Percentiles rank a stretch among this genome's conserved stretches.
Evolutionary conservation across 2,888 invertebrate genomes (phyloP).

Genomic region (Lysandra coridon): DNA sequence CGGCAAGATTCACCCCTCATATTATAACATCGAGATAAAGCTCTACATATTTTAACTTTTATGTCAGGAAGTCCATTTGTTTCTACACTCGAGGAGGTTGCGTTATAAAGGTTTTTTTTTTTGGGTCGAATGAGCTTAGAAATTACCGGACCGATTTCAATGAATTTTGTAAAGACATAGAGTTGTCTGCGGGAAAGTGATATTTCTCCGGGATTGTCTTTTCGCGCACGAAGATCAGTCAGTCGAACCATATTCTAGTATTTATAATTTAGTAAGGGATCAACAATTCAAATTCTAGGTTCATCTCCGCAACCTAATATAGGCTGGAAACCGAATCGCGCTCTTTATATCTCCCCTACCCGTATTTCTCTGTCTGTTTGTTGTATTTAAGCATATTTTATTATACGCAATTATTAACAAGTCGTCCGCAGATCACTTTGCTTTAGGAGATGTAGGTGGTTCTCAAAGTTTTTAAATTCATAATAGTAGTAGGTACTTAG

Average conservation of each 20-base stretch:
- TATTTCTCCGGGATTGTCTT: not conserved
- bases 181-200: too few relatives aligned
- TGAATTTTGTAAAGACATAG: too few relatives aligned
- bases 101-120: too few relatives aligned
- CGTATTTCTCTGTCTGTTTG: conserved; percentile 74
- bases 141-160: too few relatives aligned
- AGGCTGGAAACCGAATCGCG: conserved; percentile 60
- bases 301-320: conserved; percentile 39
- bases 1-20: not conserved
- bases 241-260: not conserved
- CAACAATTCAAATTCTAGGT: not conserved
- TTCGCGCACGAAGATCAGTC: not conserved
- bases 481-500: not conserved
- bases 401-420: conserved; percentile 77
- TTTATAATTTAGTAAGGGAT: not conserved
- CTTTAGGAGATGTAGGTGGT: conserved; percentile 48
- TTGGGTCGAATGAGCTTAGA: too few relatives aligned
- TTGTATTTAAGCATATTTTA: conserved; percentile 71
- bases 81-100: too few relatives aligned
- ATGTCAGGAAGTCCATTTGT: too few relatives aligned
- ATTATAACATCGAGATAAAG: not conserved
- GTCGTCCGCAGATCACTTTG: conserved; percentile 63
- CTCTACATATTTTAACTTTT: too few relatives aligned
- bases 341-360: conserved; percentile 64
- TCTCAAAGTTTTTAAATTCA: conserved; percentile 51